These are phyloP conservation scores for Argentina silus DNA, from an alignment of 2,797 vertebrate species.

Conservation along the genomic window DNA sequence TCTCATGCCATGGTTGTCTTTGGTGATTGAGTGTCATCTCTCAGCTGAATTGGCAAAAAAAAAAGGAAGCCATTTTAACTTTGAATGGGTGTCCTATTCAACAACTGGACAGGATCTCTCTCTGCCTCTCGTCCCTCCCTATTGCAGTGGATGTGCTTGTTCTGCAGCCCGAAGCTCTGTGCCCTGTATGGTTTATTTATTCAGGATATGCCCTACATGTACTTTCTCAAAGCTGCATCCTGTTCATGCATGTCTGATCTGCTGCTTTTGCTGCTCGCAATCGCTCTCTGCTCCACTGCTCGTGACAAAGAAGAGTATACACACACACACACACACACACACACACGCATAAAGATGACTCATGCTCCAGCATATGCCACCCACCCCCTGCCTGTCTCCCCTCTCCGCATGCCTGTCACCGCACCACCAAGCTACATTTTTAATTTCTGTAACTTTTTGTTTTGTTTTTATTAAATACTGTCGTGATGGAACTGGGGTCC, in stretches of 20 bases:
- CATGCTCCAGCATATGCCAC: neutral
- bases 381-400: neutral
- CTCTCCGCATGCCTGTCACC: neutral
- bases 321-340: neutral
- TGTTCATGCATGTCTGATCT: slow-evolving; percentile 36
- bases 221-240: neutral
- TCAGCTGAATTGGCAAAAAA: neutral
- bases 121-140: slow-evolving; percentile 6
- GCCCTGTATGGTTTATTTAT: neutral
- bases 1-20: too few species aligned
- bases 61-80: neutral
- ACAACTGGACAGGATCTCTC: neutral
- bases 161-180: neutral
- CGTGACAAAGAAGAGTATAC: too few species aligned
- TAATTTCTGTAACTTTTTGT: slow-evolving; percentile 41
- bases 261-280: slow-evolving; percentile 18
- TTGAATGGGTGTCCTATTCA: neutral
- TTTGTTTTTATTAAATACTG: slow-evolving; percentile 56
- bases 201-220: neutral
- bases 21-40: neutral
- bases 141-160: slow-evolving; percentile 11
- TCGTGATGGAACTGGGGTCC: slow-evolving; percentile 52
- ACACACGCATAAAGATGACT: neutral
- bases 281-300: too few species aligned
- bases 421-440: slow-evolving; percentile 1